These are phyloP conservation scores for Rutpela maculata DNA, from an alignment of 2,888 invertebrate species.

Conservation along the genomic window DNA sequence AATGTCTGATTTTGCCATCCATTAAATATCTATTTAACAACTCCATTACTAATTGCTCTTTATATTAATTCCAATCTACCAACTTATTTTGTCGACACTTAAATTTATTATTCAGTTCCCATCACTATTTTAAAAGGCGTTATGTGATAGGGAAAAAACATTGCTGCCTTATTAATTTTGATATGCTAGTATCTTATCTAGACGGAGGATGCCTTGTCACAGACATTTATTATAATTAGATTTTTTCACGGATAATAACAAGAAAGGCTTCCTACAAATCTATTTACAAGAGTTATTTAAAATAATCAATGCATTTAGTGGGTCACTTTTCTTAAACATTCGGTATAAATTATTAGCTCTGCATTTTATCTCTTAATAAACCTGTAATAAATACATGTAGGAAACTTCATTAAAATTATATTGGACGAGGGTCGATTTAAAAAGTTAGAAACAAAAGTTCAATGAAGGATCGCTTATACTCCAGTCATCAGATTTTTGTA, in stretches of 20 bases:
- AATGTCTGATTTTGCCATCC: constrained; percentile 41
- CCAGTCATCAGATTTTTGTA: no score
- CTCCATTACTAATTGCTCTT: constrained; percentile 24
- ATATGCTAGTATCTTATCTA: background rate
- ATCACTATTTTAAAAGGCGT: background rate
- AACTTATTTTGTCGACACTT: constrained; percentile 9
- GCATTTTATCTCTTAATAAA: no score
- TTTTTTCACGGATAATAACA: background rate
- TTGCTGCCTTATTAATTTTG: background rate
- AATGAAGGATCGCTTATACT: no score
- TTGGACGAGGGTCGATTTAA: no score
- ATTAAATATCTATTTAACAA: constrained; percentile 40
- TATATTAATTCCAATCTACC: constrained; percentile 28
- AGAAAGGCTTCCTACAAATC: background rate
- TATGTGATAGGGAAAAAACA: background rate
- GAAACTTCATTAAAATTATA: no score
- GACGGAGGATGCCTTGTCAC: background rate
- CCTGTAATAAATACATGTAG: no score
- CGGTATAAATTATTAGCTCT: no score
- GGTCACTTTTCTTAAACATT: no score
- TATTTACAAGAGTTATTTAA: no score
- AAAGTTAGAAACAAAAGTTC: no score
- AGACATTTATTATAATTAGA: background rate
- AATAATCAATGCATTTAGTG: no score
- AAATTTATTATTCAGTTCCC: background rate